Evolutionary conservation across 2,888 invertebrate genomes (phyloP), one percentile per base, ranked within the genome.

Genomic region (Nebria brevicollis): DNA sequence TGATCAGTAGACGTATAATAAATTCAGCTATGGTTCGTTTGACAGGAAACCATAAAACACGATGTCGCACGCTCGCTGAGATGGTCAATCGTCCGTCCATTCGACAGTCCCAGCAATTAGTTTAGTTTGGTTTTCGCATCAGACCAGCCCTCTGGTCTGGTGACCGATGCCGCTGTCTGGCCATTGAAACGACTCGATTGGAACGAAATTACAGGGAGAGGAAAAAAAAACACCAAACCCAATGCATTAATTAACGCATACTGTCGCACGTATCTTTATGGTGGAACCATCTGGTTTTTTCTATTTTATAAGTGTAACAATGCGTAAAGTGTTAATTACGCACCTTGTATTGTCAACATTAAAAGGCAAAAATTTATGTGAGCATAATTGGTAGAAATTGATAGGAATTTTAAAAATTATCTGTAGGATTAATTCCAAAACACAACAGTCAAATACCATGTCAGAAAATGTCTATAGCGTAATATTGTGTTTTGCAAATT

Each of bases 41-140:
- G 79, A 79, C 79, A 79, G 79, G 79, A 79, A 79, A 42, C 74
- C 68, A 74, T 79, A 79, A 79, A 79, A 79, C 74, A 79, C 74
- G 73, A 66, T 15, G 72, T 68, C 70, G 72, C 42, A 43, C 43
- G 77, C 70, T 79, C 66, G 66, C 74, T 79, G 79, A 78, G 79
- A 79, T 43, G 79, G 79, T 79, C 79, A 74, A 79, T 79, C 74
- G 79, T 74, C 73, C 68, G 74, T 74, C 42, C 74, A 74, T 43
- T 79, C 79, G 43, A 1, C 74, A 64, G 20, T 79, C 66, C 65
- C 43, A 68, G 74, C 79, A 79, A 79, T 79, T 79, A 74, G 79
- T 74, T 79, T 15, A 68, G 15, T 43, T 43, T 43, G 43, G 43
- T 43, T 43, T 43, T 43, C 43, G 43, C 43, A 43, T 43, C 43